Percentiles rank a stretch among this genome's conserved stretches.
These are phyloP conservation scores for Eospalax fontanierii DNA, from an alignment of 2,797 vertebrate genomes.

Conservation along the genomic window DNA sequence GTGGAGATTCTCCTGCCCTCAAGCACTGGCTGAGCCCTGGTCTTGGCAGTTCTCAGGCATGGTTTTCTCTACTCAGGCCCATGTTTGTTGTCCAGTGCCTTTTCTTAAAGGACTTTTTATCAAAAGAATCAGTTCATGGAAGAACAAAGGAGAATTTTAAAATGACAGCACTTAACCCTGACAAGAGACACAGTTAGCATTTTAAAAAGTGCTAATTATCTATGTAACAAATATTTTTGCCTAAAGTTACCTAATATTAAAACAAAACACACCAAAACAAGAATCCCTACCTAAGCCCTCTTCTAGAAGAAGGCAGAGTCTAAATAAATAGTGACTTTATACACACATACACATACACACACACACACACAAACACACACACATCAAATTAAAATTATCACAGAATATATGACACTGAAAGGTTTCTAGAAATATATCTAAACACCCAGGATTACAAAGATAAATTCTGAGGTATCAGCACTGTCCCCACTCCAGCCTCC, in stretches of 20 bases:
- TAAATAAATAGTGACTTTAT: background rate
- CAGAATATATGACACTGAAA: background rate
- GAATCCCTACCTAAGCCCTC: background rate
- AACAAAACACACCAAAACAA: background rate
- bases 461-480: accelerated
- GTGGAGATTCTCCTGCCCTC: background rate
- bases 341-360: no score
- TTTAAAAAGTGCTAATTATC: background rate
- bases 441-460: background rate
- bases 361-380: no score
- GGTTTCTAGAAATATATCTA: background rate
- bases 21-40: background rate
- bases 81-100: accelerated
- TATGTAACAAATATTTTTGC: background rate
- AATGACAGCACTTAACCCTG: background rate
- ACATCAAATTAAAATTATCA: background rate
- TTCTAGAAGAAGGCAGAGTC: background rate
- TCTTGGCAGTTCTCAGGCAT: background rate
- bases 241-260: background rate
- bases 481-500: background rate
- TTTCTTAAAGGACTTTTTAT: background rate
- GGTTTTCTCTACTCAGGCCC: background rate
- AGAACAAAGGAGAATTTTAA: background rate
- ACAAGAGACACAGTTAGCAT: background rate
- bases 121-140: background rate